Conservation (phyloP, 2,888 invertebrate genomes). For the Conomelus anceps region DNA sequence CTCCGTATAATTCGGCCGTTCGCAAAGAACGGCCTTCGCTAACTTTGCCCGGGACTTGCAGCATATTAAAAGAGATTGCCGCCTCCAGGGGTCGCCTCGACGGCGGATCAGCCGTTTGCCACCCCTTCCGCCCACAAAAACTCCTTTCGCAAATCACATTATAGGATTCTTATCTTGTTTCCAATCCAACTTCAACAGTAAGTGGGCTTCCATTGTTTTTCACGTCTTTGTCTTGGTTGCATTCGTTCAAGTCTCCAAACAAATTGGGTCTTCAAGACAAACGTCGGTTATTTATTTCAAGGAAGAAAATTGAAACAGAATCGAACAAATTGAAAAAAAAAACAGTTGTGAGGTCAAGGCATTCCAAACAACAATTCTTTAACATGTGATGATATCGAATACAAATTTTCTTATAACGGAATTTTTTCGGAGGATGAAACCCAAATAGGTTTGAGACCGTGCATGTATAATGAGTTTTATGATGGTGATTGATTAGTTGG, state of each 20-base stretch:
- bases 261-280: not conserved
- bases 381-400: too few species aligned
- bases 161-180: not conserved
- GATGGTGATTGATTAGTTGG: too few species aligned
- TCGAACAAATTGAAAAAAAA: too few species aligned
- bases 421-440: too few species aligned
- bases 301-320: too few species aligned
- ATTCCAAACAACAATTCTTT: too few species aligned
- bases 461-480: too few species aligned
- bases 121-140: not conserved
- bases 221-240: not conserved
- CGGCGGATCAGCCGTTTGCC: not conserved
- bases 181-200: not conserved
- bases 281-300: too few species aligned
- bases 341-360: too few species aligned
- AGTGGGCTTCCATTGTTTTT: not conserved
- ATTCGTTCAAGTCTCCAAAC: not conserved
- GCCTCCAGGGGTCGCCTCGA: not conserved
- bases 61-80: constrained; percentile 11
- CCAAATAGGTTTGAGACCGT: too few species aligned
- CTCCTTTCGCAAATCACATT: not conserved
- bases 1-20: constrained; percentile 19
- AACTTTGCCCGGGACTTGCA: constrained; percentile 1
- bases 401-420: too few species aligned
- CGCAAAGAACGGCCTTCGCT: constrained; percentile 1